Conservation (phyloP, 2,888 invertebrate species). For the Eupeodes luniger region DNA sequence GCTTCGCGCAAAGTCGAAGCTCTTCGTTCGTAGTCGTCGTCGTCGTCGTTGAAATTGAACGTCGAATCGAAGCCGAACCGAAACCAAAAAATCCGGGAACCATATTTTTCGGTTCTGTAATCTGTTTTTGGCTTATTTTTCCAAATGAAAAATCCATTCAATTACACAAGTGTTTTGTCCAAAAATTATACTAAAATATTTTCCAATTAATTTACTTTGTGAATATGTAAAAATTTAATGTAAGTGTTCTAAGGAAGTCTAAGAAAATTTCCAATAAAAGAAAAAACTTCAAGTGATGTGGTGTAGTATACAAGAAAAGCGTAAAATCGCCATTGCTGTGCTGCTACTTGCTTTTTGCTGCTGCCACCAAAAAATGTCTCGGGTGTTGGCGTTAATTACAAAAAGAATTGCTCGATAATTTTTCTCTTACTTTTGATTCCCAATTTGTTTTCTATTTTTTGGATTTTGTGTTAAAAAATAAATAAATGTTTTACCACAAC, state of each 20-base stretch:
- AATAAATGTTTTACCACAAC: not conserved
- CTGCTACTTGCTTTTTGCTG: slow-evolving; percentile 64
- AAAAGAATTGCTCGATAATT: slow-evolving; percentile 47
- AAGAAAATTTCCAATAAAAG: slow-evolving; percentile 47
- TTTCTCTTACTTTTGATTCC: slow-evolving; percentile 46
- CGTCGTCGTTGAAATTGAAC: slow-evolving; percentile 42
- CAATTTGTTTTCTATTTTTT: slow-evolving; percentile 34
- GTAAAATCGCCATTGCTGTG: slow-evolving; percentile 75
- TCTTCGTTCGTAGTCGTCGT: slow-evolving; percentile 30
- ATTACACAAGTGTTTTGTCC: slow-evolving; percentile 67
- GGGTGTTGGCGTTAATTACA: slow-evolving; percentile 78
- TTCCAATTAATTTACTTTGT: slow-evolving; percentile 46
- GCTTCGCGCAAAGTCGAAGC: slow-evolving; percentile 71
- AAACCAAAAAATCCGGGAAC: slow-evolving; percentile 78
- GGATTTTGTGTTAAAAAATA: slow-evolving; percentile 1
- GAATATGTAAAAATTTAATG: slow-evolving; percentile 62
- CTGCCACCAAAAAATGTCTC: slow-evolving; percentile 72
- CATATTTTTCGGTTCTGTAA: slow-evolving; percentile 78
- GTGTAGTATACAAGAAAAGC: slow-evolving; percentile 71
- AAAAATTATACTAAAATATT: slow-evolving; percentile 52
- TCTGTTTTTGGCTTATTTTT: slow-evolving; percentile 69
- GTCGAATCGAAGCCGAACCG: slow-evolving; percentile 63
- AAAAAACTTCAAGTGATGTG: slow-evolving; percentile 66
- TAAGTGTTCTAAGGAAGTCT: slow-evolving; percentile 59
- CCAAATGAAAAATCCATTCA: slow-evolving; percentile 64